Evolutionary conservation across 2,888 invertebrate species (phyloP).

Genomic region (Rotaria socialis): DNA sequence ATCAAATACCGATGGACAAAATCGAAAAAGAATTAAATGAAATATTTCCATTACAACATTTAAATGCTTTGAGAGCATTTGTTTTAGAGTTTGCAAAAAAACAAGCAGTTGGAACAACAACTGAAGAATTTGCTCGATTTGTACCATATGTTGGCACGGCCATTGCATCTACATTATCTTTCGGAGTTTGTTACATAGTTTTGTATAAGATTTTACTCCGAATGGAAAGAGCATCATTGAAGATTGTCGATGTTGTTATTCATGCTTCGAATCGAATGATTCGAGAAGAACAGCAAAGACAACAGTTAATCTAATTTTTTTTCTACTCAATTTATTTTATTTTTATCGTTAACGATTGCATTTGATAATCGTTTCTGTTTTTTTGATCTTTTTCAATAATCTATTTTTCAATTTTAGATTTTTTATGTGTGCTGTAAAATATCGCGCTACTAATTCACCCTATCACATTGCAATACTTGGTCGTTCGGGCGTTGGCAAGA

Average conservation of each 20-base stretch:
- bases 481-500: constrained; percentile 47
- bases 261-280: background rate
- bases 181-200: background rate
- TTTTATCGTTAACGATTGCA: too few relatives aligned
- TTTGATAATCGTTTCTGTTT: background rate
- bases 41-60: constrained; percentile 19
- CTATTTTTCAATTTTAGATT: background rate
- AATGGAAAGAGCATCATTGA: background rate
- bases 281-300: background rate
- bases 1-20: background rate
- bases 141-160: constrained; percentile 13
- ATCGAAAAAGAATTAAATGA: constrained; percentile 25
- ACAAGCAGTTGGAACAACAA: background rate
- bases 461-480: constrained; percentile 48
- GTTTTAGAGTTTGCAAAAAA: constrained; percentile 18
- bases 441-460: constrained; percentile 32
- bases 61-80: background rate
- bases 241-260: constrained; percentile 7
- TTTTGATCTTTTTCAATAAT: too few relatives aligned
- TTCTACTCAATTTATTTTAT: background rate
- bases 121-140: constrained; percentile 24
- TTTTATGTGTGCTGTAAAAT: background rate
- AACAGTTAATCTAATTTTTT: background rate
- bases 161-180: background rate
- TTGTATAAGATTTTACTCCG: constrained; percentile 6